phyloP scores from a whole-genome alignment of 2,113 vertebrate genomes.

The Castor canadensis region DNA sequence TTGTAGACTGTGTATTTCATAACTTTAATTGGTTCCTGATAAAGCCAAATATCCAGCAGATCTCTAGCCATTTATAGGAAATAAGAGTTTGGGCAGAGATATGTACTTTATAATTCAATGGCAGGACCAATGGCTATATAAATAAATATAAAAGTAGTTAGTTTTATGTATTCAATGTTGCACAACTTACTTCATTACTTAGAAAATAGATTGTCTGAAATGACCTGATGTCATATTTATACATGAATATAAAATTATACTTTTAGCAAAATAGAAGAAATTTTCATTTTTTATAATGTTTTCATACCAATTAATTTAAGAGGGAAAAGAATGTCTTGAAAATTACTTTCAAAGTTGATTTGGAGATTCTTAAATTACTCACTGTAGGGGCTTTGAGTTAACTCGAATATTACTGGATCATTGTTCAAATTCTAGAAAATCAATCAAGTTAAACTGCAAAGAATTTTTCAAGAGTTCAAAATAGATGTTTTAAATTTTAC shows the following conservation, averaged over 20 bases:
- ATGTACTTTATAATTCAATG: not conserved
- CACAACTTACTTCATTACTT: not conserved
- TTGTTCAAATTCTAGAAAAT: conserved; percentile 19
- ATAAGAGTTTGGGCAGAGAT: not conserved
- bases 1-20: not conserved
- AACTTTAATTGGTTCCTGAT: not conserved
- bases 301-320: not conserved
- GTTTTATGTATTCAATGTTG: not conserved
- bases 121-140: not conserved
- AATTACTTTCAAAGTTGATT: not conserved
- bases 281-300: not conserved
- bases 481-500: not conserved
- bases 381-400: conserved; percentile 16
- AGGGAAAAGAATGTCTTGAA: not conserved
- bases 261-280: not conserved
- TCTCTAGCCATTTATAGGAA: not conserved
- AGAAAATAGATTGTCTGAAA: not conserved
- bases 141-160: not conserved
- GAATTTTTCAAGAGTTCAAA: not conserved
- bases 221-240: not conserved
- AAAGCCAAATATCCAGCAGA: not conserved
- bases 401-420: not conserved
- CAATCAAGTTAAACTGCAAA: not conserved
- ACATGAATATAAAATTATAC: not conserved
- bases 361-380: not conserved